Evolutionary conservation across 2,113 vertebrate species (phyloP), one percentile per base, ranked within the genome.

Genomic region (Dendrocopos noguchii): DNA sequence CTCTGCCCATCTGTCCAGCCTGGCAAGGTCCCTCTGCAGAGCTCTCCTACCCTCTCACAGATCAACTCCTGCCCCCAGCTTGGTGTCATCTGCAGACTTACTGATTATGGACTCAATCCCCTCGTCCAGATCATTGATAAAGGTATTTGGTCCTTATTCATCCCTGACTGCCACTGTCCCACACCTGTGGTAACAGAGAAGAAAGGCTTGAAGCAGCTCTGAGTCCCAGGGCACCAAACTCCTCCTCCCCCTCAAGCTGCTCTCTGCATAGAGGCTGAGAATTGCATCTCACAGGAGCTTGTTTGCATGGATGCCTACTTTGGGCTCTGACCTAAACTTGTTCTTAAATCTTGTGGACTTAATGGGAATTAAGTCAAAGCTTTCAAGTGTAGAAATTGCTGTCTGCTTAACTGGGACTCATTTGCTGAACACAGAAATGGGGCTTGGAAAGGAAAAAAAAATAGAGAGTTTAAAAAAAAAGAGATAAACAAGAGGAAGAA

Each of bases 231-330:
- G 7, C n/a, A 36, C 33, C 11, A 46, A 67, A 56, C 0, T 0
- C 16, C 10, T 5, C 14, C n/a, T 7, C 53, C 0, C 0, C 16
- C 10, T 7, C 14, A 8, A 33, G 33, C 33, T 65, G 44, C 28
- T 57, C 29, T 66, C 77, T 52, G 66, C 56, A 9, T 25, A 4
- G 22, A 75, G 42, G 7, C 39, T 29, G 63, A 73, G 36, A 87
- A 70, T 22, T 71, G 52, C 53, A 8, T 80, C 17, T 71, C n/a
- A 29, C 8, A 64, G 56, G 44, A 83, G 13, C 22, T 36, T 12
- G 3, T 59, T 77, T 36, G 76, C 29, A 12, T 15, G 24, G 24
- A 42, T 80, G 15, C 52, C 34, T 60, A 1, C 28, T 86, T 80
- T 61, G 31, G 6, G 52, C 31, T 78, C 80, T 92, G 57, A 80